Percentiles rank a stretch among this genome's conserved stretches.
phyloP scores from a whole-genome alignment of 2,113 vertebrate species.

The Vicugna pacos region DNA sequence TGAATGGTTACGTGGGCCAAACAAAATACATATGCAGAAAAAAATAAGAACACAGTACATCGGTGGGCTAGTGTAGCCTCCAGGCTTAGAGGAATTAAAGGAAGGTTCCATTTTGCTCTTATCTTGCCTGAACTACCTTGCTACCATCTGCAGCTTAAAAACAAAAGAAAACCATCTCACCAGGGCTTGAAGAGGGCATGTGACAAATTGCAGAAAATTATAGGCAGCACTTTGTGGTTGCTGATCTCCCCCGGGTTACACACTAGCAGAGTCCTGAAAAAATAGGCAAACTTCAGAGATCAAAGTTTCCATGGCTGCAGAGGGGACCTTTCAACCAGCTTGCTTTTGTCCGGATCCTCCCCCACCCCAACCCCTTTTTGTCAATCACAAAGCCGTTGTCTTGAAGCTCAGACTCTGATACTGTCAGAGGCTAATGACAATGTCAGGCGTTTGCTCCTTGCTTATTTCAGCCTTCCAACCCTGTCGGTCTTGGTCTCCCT shows the following conservation, averaged over 20 bases:
- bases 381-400: slow-evolving; percentile 61
- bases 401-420: slow-evolving; percentile 59
- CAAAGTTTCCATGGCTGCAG: slow-evolving; percentile 60
- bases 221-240: slow-evolving; percentile 74
- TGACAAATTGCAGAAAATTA: slow-evolving; percentile 83
- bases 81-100: slow-evolving; percentile 32
- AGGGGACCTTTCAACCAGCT: slow-evolving; percentile 45
- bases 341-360: slow-evolving; percentile 63
- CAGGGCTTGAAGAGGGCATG: slow-evolving; percentile 76
- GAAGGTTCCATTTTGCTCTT: slow-evolving; percentile 50
- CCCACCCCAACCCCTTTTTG: slow-evolving; percentile 9
- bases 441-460: neutral
- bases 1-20: neutral
- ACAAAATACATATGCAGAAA: slow-evolving; percentile 29
- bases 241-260: slow-evolving; percentile 73
- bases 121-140: slow-evolving; percentile 62
- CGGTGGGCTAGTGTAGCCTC: neutral
- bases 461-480: slow-evolving; percentile 54
- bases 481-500: slow-evolving; percentile 38
- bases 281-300: slow-evolving; percentile 73
- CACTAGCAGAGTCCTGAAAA: slow-evolving; percentile 53
- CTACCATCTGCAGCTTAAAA: slow-evolving; percentile 46
- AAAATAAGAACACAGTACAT: slow-evolving; percentile 12
- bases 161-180: slow-evolving; percentile 73
- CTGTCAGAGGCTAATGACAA: slow-evolving; percentile 43